Evolutionary conservation across 2,888 invertebrate genomes (phyloP).

Genomic region (Cephonodes hylas): DNA sequence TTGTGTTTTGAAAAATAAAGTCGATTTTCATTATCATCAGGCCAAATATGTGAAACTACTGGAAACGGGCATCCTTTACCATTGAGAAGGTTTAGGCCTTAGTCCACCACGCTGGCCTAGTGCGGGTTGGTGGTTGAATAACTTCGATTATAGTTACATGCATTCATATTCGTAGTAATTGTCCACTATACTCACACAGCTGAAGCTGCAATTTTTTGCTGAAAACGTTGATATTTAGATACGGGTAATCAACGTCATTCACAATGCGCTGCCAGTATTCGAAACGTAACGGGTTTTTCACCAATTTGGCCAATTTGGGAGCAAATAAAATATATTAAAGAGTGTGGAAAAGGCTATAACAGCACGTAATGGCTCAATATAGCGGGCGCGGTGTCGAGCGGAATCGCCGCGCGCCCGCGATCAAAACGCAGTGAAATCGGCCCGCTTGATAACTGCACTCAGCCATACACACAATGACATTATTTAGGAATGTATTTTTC

Average conservation of each 20-base stretch:
- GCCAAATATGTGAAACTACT: no score
- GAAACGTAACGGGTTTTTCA: background rate
- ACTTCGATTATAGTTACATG: no score
- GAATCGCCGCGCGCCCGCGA: slow-evolving; percentile 46
- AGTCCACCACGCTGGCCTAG: no score
- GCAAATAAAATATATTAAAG: background rate
- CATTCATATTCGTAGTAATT: no score
- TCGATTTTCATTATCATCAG: no score
- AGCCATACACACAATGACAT: slow-evolving; percentile 29
- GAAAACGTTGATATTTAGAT: background rate
- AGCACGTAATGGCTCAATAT: slow-evolving; percentile 10
- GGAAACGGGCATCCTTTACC: no score
- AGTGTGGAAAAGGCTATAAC: slow-evolving; percentile 4
- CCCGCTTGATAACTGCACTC: slow-evolving; percentile 48
- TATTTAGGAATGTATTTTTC: background rate
- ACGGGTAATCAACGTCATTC: background rate
- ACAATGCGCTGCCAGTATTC: background rate
- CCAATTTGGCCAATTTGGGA: background rate
- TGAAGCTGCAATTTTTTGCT: no score
- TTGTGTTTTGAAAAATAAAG: no score
- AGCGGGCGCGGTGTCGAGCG: slow-evolving; percentile 18
- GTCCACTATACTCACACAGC: no score
- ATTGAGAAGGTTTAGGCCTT: no score
- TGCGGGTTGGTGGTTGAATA: no score
- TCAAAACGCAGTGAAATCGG: slow-evolving; percentile 65